Evolutionary conservation across 2,888 invertebrate species (phyloP), one percentile per base, ranked within the genome.

Genomic region (Encarsia formosa): DNA sequence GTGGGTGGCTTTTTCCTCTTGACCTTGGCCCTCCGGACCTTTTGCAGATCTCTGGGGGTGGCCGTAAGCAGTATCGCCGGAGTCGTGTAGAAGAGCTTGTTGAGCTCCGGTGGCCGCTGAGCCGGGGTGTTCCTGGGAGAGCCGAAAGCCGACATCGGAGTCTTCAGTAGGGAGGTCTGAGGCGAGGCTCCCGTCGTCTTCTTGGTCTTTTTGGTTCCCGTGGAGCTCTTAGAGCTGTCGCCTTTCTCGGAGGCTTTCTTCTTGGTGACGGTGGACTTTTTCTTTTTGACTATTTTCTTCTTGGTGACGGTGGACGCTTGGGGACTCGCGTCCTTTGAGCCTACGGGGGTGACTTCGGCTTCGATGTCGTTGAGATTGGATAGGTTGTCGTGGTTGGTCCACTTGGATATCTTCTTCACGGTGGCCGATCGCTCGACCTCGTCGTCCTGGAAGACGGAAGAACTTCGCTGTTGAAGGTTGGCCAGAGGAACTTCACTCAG

Each of bases 21-120:
- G 15, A 69, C 63, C 52, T 72, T 73, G 4, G 68, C 72, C 19
- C 73, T 56, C 24, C 67, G 63, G 1, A 73, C 72, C 41, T 73
- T 74, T 0, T 71, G 65, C 15, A 73, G 59, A 48, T 73, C 73
- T 3, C 73, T 61, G 0, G 73, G 73, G 2, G 73, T 73, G 0
- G 73, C 73, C 1, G 73, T 73, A 6, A 73, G 47, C 29, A 74
- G 55, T 4, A 66, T 69, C 3, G 68, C 63, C 5, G 73, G 73
- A 0, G 73, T 74, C 4, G 70, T 73, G 37, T 74, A 74, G 49
- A 74, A 73, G 58, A 74, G 68, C 46, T 65, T 74, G 15, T 67
- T 62, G 9, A 74, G 62, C 49, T 74, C 74, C 3, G 67, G 39
- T 1, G 74, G 74, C 18, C 70, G 59, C 35, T 68, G 70, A 13